Evolutionary conservation across 1,140 invertebrate species (phyloP), one percentile per base, ranked within the genome.

Genomic region (Pectinophora gossypiella): DNA sequence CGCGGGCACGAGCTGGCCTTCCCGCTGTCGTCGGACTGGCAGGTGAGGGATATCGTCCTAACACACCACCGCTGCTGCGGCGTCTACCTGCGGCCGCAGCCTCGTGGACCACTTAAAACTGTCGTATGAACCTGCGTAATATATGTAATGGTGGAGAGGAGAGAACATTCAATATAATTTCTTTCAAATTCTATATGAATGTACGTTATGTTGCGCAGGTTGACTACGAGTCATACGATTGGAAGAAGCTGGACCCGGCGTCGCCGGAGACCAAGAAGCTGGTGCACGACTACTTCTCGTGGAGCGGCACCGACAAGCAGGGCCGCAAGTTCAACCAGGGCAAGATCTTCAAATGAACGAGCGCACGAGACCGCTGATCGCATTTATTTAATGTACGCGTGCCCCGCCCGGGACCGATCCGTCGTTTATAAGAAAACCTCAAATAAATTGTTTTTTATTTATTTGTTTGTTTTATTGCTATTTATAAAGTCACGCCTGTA

Each of bases 261-360:
- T 90, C 89, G 44, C 91, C 92, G 60, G 93, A 96, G 70, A 98
- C 96, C 43, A 99, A 98, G 89, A 92, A 95, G 68, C 78, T 98
- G 35, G 96, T 99, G 7, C 89, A 94, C 59, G 93, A 98, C 75
- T 99, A 99, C 87, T 94, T 99, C 78, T 92, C 94, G 10, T 99
- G 97, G 98, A 90, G 91, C 68, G 97, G 96, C 42, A 88, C 90
- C 49, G 96, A 99, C 75, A 96, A 96, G 80, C 85, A 93, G 54
- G 96, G 97, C 51, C 94, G 97, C 69, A 93, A 95, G 83, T 98
- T 99, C 90, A 99, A 98, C 87, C 95, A 99, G 90, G 98, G 98
- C 87, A 99, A 99, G 91, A 97, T 99, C 82, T 99, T 99, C 91
- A 99, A 99, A 91, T 99, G 94, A 95, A 88, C 43, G 1, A n/a